phyloP scores from a whole-genome alignment of 1,140 invertebrate genomes.

The Macrotrachela quadricornifera region DNA sequence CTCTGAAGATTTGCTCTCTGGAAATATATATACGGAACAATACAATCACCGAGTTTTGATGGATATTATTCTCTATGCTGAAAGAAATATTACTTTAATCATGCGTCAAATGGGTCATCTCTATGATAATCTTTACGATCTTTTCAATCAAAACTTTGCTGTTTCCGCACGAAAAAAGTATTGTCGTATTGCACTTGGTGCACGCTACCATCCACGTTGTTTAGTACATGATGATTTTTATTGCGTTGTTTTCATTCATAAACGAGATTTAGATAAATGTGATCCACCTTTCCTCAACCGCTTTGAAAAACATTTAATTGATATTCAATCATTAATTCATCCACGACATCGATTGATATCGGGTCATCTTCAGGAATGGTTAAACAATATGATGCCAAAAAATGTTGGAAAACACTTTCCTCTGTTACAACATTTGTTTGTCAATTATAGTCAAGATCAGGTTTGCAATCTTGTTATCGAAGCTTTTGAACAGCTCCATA shows the following conservation, averaged over 20 bases:
- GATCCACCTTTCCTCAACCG: constrained; percentile 23
- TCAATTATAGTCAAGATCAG: no score
- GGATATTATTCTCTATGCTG: constrained; percentile 7
- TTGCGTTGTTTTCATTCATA: constrained; percentile 17
- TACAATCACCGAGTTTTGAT: no score
- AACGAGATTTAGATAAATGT: constrained; percentile 11
- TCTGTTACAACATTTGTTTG: no score
- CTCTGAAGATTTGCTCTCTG: no score
- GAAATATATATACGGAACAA: no score
- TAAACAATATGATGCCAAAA: no score
- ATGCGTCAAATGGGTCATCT: constrained; percentile 21
- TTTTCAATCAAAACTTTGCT: constrained; percentile 20
- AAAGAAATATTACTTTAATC: constrained; percentile 19
- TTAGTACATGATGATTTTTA: constrained; percentile 17
- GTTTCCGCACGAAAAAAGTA: constrained; percentile 17
- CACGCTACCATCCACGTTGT: constrained; percentile 22
- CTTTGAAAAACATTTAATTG: constrained; percentile 22
- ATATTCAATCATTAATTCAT: no score
- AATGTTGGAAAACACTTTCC: no score
- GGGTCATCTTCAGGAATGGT: no score
- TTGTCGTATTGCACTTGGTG: constrained; percentile 21
- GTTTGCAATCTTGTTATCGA: no score
- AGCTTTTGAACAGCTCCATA: no score
- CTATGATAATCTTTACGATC: constrained; percentile 26
- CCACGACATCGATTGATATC: no score